Conservation (phyloP, 2,888 invertebrate genomes). For the Escarpia spicata region DNA sequence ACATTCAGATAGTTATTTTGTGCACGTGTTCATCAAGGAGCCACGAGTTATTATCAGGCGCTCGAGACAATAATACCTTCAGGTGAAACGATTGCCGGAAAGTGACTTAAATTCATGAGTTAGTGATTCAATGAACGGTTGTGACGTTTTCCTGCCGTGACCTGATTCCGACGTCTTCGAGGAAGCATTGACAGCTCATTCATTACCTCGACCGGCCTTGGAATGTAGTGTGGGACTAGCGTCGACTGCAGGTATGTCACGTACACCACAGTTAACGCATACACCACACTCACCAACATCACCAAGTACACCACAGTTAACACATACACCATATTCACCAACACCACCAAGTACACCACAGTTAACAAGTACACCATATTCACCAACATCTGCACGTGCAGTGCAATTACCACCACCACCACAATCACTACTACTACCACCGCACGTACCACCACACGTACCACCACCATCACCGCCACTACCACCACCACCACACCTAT, state of each 20-base stretch:
- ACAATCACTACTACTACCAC: too few relatives aligned
- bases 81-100: neutral
- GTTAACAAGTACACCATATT: too few relatives aligned
- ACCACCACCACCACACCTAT: too few relatives aligned
- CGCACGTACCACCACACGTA: too few relatives aligned
- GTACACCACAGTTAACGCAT: neutral
- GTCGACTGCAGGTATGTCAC: neutral
- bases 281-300: too few relatives aligned
- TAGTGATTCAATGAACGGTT: neutral
- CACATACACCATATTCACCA: too few relatives aligned
- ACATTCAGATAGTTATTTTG: too few relatives aligned
- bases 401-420: too few relatives aligned
- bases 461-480: too few relatives aligned
- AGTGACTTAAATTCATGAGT: neutral
- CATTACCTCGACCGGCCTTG: neutral
- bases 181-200: neutral
- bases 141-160: neutral
- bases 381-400: too few relatives aligned
- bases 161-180: neutral
- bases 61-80: neutral
- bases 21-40: neutral
- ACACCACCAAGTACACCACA: too few relatives aligned
- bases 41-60: neutral
- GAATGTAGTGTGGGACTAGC: neutral
- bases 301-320: too few relatives aligned